Evolutionary conservation across 2,113 vertebrate species (phyloP), one percentile per base, ranked within the genome.

Genomic region (Dascyllus trimaculatus): DNA sequence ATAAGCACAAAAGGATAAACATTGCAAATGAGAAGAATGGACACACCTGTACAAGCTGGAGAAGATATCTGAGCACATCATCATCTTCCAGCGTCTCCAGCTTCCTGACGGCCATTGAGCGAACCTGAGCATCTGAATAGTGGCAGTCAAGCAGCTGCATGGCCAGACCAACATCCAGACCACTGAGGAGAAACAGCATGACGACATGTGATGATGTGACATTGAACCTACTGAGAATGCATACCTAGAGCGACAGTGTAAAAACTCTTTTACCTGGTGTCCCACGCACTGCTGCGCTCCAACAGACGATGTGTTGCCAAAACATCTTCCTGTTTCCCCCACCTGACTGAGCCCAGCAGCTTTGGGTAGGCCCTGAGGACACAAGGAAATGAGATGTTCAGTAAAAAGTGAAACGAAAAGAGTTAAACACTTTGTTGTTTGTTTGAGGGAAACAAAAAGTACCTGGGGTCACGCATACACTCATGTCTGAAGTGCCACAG

Each of bases 111-210:
- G 98, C 98, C 93, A 99, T 96, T 1, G 97, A 96, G 80, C 98
- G 95, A 19, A 99, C 98, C 19, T 96, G 96, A 70, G 98, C 96
- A 4, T 99, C 98, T 0, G 97, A 98, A 89, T 98, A 99, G 87
- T 98, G 97, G 80, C 98, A 99, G 93, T 99, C 98, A 45, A 99
- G 89, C 80, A 99, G 95, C 68, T 99, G 98, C 96, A 99, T 96
- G 4, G 97, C 98, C 71, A 99, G 93, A 3, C 97, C 97, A 9
- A 99, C 97, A 51, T 99, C 97, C 84, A 97, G 94, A 77, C 94
- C 89, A 17, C 97, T 98, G 71, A 25, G 22, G 1, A 11, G n/a
- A n/a, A 68, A 26, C 18, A 5, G 45, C 13, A 67, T 0, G 29
- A 18, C 1, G 21, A 61, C 14, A 51, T 10, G 35, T 52, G 25